These are phyloP conservation scores for Nemapogon koenigi DNA, from an alignment of 2,888 invertebrate genomes.

Conservation along the genomic window DNA sequence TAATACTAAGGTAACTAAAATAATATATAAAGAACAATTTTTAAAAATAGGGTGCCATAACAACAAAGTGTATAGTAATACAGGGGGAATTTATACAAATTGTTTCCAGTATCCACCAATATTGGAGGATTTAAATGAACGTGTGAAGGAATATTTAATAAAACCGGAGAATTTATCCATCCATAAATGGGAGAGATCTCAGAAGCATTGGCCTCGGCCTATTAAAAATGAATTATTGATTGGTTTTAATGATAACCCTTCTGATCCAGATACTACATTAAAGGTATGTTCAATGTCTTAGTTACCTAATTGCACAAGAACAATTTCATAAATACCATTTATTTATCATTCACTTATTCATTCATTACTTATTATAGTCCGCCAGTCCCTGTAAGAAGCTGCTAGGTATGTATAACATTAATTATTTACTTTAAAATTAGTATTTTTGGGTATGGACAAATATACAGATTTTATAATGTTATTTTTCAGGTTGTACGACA, in stretches of 20 bases:
- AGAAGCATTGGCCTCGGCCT: conserved; percentile 69
- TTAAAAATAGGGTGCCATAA: too few relatives aligned
- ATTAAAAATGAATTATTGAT: conserved; percentile 57
- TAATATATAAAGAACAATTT: too few relatives aligned
- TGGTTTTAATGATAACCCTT: conserved; percentile 40
- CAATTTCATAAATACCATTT: too few relatives aligned
- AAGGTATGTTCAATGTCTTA: too few relatives aligned
- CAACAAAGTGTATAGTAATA: background rate
- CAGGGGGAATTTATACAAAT: background rate
- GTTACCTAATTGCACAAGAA: too few relatives aligned
- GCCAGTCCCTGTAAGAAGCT: too few relatives aligned
- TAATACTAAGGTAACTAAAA: too few relatives aligned
- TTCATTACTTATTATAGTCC: too few relatives aligned
- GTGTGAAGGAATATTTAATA: conserved; percentile 70
- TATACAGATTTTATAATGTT: too few relatives aligned
- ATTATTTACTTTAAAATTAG: too few relatives aligned
- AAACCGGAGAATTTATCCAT: conserved; percentile 75
- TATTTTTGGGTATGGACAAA: too few relatives aligned
- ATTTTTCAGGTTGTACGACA: conserved; percentile 70
- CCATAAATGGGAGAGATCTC: conserved; percentile 72
- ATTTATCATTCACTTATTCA: too few relatives aligned
- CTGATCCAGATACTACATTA: conserved; percentile 36
- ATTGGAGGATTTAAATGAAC: conserved; percentile 68
- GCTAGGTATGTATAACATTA: conserved; percentile 27
- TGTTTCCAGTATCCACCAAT: conserved; percentile 64